Conservation (phyloP, 2,113 vertebrate genomes). For the Bombycilla garrulus region DNA sequence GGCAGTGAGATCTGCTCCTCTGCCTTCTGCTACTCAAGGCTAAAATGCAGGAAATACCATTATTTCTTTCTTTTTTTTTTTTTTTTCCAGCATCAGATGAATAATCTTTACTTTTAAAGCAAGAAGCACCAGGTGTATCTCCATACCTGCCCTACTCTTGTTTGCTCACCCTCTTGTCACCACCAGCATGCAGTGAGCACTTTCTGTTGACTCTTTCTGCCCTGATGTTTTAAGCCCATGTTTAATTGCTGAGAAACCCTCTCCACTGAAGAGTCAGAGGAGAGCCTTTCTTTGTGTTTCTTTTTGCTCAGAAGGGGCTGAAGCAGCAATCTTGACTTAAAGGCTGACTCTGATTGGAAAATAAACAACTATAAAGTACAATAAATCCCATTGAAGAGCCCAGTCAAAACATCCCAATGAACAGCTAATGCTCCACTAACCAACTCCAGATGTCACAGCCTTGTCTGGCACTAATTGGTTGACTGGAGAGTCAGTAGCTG, state of each 20-base stretch:
- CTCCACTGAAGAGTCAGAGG: not conserved
- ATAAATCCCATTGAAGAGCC: conserved; percentile 75
- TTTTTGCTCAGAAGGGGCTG: conserved; percentile 58
- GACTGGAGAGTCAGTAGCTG: conserved; percentile 48
- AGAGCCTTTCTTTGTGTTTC: conserved; percentile 28
- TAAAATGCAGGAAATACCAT: not conserved
- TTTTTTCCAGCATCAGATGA: not conserved
- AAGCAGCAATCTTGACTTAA: conserved; percentile 71
- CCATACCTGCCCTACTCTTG: not conserved
- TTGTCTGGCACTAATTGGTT: conserved; percentile 69
- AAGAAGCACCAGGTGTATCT: not conserved
- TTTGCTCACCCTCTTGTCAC: not conserved
- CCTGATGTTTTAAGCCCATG: not conserved
- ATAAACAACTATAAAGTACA: conserved; percentile 76
- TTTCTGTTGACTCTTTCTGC: not conserved
- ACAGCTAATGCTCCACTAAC: conserved; percentile 71
- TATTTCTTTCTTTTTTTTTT: too few relatives aligned
- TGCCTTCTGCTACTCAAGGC: not conserved
- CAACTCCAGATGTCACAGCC: conserved; percentile 74
- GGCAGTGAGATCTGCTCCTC: not conserved
- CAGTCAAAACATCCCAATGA: conserved; percentile 79
- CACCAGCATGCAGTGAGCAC: rapidly evolving
- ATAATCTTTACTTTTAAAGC: not conserved
- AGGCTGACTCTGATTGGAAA: conserved; percentile 77
- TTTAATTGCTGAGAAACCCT: conserved; percentile 1